Conservation (phyloP, 2,113 vertebrate species). For the Melanerpes formicivorus region DNA sequence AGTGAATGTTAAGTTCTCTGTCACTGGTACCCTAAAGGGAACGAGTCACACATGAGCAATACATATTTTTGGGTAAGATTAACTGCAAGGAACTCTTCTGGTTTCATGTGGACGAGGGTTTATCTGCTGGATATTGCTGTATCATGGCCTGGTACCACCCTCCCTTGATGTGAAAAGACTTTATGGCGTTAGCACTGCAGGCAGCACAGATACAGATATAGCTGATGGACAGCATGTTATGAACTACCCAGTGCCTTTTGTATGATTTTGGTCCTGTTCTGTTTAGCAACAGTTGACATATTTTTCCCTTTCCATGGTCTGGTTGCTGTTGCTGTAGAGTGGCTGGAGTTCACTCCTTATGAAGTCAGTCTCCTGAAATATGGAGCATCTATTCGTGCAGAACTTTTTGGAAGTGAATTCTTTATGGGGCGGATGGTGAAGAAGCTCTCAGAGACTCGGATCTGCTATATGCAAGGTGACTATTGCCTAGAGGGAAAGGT, state of each 20-base stretch:
- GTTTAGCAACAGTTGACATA: neutral
- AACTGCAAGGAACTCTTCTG: neutral
- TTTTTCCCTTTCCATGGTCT: neutral
- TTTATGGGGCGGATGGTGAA: constrained; percentile 81
- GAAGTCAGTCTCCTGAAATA: constrained; percentile 82
- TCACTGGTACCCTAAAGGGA: neutral
- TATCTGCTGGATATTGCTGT: neutral
- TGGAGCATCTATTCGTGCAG: constrained; percentile 71
- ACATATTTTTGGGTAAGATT: neutral
- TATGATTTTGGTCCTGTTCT: neutral
- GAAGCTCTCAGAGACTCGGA: constrained; percentile 75
- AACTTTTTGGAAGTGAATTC: constrained; percentile 83
- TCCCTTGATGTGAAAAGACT: neutral
- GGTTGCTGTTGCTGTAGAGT: constrained; percentile 64
- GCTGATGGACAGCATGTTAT: neutral
- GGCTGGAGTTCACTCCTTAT: constrained; percentile 85
- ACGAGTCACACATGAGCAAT: neutral
- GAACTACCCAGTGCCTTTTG: neutral
- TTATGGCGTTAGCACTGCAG: neutral
- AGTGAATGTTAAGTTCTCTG: neutral
- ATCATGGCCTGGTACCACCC: neutral
- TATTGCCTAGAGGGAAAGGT: neutral
- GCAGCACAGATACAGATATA: neutral
- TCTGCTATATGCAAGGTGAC: constrained; percentile 79
- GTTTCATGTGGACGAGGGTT: neutral